Conservation (phyloP, 1,140 invertebrate genomes). For the Branchinecta lindahli region DNA sequence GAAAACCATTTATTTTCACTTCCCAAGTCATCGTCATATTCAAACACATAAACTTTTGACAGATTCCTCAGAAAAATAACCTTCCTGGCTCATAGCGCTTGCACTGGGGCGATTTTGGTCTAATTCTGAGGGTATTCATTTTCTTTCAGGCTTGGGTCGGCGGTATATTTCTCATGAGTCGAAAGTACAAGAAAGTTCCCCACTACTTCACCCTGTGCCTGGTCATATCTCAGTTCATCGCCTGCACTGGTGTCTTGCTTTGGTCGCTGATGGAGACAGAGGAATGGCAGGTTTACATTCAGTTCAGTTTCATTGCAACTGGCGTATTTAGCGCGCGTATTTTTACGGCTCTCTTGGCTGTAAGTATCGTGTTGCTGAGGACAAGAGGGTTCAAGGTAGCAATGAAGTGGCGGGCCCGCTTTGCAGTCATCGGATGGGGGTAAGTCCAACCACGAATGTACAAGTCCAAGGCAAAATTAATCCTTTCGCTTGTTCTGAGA, state of each 20-base stretch:
- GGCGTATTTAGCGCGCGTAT: constrained; percentile 60
- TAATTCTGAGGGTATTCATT: not conserved
- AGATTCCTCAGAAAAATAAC: no score
- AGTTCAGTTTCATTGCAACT: constrained; percentile 51
- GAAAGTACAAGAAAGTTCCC: constrained; percentile 58
- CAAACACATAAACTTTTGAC: no score
- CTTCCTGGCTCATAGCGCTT: no score
- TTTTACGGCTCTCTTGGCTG: constrained; percentile 64
- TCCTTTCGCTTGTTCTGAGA: no score
- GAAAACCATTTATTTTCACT: no score
- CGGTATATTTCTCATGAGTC: constrained; percentile 53
- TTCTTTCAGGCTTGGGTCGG: constrained; percentile 50
- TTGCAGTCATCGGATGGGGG: constrained; percentile 62
- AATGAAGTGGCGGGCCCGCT: constrained; percentile 48
- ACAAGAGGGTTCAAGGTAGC: constrained; percentile 64
- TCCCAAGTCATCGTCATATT: no score
- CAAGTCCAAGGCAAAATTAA: not conserved
- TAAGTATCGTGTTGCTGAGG: constrained; percentile 62
- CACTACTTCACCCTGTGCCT: constrained; percentile 64
- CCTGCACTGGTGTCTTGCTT: constrained; percentile 49
- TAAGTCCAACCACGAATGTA: constrained; percentile 29
- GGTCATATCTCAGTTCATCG: constrained; percentile 53
- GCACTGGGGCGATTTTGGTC: no score
- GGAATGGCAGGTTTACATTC: constrained; percentile 43
- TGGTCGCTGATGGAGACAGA: constrained; percentile 40